Evolutionary conservation across 2,113 vertebrate genomes (phyloP).

Genomic region (Fregetta grallaria): DNA sequence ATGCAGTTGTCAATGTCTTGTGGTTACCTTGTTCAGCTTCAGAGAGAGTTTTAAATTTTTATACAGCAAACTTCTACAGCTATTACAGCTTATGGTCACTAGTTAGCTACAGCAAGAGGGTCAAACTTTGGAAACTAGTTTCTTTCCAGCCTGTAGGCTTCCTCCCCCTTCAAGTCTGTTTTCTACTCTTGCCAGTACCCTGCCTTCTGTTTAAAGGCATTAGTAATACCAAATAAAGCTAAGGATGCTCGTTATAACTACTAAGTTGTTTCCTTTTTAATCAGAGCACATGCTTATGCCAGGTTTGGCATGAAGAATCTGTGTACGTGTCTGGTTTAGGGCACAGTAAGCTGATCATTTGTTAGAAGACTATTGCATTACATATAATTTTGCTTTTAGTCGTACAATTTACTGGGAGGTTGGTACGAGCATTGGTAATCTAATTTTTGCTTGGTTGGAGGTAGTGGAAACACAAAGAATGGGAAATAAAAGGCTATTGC

Average conservation of each 20-base stretch:
- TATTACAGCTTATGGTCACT: constrained; percentile 6
- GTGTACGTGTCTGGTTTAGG: constrained; percentile 60
- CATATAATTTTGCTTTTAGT: constrained; percentile 56
- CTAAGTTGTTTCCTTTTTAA: constrained; percentile 76
- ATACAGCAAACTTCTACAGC: background rate
- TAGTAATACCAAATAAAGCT: constrained; percentile 74
- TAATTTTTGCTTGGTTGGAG: constrained; percentile 67
- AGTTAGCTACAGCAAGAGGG: constrained; percentile 19
- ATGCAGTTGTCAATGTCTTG: background rate
- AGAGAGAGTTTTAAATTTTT: background rate
- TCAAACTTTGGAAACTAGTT: constrained; percentile 11
- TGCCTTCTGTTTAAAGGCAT: constrained; percentile 66
- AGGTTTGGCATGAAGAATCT: constrained; percentile 69
- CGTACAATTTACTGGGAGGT: constrained; percentile 58
- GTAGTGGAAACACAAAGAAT: constrained; percentile 55
- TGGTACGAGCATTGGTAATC: constrained; percentile 54
- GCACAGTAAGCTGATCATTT: constrained; percentile 63
- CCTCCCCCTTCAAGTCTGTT: constrained; percentile 65
- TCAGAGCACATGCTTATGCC: constrained; percentile 69
- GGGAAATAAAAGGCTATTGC: constrained; percentile 52
- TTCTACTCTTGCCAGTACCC: constrained; percentile 61
- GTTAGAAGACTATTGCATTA: constrained; percentile 61
- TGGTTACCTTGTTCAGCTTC: background rate
- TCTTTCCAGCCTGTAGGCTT: constrained; percentile 43
- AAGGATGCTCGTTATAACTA: constrained; percentile 70